Evolutionary conservation across 1,140 invertebrate species (phyloP).

Genomic region (Aleiodes sp.): DNA sequence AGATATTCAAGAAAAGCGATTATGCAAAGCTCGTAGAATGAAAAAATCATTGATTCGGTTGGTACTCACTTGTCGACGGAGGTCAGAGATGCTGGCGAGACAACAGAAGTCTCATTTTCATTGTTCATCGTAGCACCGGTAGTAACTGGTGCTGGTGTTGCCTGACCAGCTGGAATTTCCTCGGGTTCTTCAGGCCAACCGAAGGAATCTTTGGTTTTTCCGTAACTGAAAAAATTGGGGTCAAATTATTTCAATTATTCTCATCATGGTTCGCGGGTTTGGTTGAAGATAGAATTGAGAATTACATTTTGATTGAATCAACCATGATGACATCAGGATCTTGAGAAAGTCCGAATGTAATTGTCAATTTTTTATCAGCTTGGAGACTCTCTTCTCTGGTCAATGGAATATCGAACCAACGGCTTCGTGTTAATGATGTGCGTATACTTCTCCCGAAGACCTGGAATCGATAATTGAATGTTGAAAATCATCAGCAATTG

Average conservation of each 20-base stretch:
- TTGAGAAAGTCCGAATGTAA: slow-evolving; percentile 91
- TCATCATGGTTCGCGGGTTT: not conserved
- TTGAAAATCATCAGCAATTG: too few species aligned
- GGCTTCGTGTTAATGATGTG: slow-evolving; percentile 78
- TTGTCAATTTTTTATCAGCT: slow-evolving; percentile 89
- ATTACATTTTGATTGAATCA: slow-evolving; percentile 88
- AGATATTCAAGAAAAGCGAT: not conserved
- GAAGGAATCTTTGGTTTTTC: slow-evolving; percentile 95
- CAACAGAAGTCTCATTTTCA: slow-evolving; percentile 59
- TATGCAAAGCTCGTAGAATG: not conserved
- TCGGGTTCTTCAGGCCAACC: slow-evolving; percentile 97
- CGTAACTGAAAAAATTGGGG: slow-evolving; percentile 70
- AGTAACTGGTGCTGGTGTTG: slow-evolving; percentile 59
- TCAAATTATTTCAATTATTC: slow-evolving; percentile 4
- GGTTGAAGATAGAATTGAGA: slow-evolving; percentile 21
- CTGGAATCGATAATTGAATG: too few species aligned
- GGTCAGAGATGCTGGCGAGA: slow-evolving; percentile 61
- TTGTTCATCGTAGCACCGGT: slow-evolving; percentile 53
- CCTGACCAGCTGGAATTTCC: slow-evolving; percentile 75
- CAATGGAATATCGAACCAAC: slow-evolving; percentile 96
- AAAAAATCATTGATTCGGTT: not conserved
- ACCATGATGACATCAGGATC: slow-evolving; percentile 92
- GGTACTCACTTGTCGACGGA: slow-evolving; percentile 68
- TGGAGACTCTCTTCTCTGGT: slow-evolving; percentile 93
- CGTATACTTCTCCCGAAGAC: slow-evolving; percentile 85